Evolutionary conservation across 2,797 vertebrate species (phyloP), one percentile per base, ranked within the genome.

Genomic region (Vultur gryphus): DNA sequence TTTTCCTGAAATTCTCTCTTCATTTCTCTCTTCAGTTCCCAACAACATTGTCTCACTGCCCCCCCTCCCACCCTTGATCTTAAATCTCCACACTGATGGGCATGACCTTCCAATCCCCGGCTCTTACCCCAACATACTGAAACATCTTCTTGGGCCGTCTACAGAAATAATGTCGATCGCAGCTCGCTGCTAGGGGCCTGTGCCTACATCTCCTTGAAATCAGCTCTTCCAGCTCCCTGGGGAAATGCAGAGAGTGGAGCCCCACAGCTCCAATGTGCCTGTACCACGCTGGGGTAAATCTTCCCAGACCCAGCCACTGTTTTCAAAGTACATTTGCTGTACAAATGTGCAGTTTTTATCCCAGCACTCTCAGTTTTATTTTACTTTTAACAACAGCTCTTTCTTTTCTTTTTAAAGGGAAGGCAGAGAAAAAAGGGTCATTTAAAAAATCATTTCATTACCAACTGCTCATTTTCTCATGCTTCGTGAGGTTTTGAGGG

Each of bases 61-160:
- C 24, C 10, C 6, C 1, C 7, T 19, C 24, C 13, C 17, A 6
- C 10, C 16, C 33, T 7, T 6, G 0, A 24, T 23, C 26, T 59
- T 25, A 16, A 46, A 7, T 48, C 67, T 64, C 46, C 69, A 51
- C 25, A 6, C 19, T 19, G 43, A 20, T 20, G 5, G 31, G 70
- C 67, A 44, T 21, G 37, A 24, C 19, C 20, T 76, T 59, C 14
- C 84, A 69, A 31, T 3, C 16, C 33, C 39, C 39, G 24, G 46
- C 19, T 61, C n/a, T 71, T 70, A 29, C 43, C 51, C 26, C 43
- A 52, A 2, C 12, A 29, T 33, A n/a, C 20, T 21, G 57, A 48
- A 89, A 26, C 23, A 14, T 13, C 24, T 66, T 5, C 41, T 48
- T 14, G 14, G 44, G 26, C 11, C 44, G 13, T 14, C 52, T 16